phyloP scores from a whole-genome alignment of 2,797 vertebrate species.

The Mormyrus hasselquistii region DNA sequence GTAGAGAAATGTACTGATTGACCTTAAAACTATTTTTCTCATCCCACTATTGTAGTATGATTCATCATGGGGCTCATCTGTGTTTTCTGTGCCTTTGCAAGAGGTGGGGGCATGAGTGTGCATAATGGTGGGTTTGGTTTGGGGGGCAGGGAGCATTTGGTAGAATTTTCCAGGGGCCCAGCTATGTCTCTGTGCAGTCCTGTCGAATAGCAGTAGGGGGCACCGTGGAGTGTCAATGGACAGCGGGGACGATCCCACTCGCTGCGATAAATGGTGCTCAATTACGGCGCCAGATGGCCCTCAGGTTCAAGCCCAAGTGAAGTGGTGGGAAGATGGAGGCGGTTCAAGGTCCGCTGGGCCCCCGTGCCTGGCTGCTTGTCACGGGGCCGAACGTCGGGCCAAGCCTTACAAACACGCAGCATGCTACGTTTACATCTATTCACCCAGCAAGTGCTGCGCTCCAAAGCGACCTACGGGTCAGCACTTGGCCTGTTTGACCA shows the following conservation, averaged over 20 bases:
- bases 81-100: not conserved
- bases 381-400: not conserved
- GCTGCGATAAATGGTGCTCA: slow-evolving; percentile 26
- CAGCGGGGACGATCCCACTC: slow-evolving; percentile 6
- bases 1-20: not conserved
- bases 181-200: not conserved
- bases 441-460: not conserved
- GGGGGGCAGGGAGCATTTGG: not conserved
- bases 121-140: not conserved
- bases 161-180: not conserved
- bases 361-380: not conserved
- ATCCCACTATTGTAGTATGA: not conserved
- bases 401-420: not conserved
- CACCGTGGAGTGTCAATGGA: not conserved
- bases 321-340: slow-evolving; percentile 19
- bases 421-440: not conserved
- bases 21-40: not conserved
- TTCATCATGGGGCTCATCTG: not conserved
- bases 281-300: slow-evolving; percentile 32
- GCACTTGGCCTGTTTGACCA: not conserved
- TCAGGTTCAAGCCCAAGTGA: slow-evolving; percentile 21
- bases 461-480: not conserved
- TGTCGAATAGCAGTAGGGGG: not conserved
- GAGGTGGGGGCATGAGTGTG: not conserved
- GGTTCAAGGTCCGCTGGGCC: slow-evolving; percentile 4